These are phyloP conservation scores for Orthonyx spaldingii DNA, from an alignment of 2,113 vertebrate genomes.

Conservation along the genomic window DNA sequence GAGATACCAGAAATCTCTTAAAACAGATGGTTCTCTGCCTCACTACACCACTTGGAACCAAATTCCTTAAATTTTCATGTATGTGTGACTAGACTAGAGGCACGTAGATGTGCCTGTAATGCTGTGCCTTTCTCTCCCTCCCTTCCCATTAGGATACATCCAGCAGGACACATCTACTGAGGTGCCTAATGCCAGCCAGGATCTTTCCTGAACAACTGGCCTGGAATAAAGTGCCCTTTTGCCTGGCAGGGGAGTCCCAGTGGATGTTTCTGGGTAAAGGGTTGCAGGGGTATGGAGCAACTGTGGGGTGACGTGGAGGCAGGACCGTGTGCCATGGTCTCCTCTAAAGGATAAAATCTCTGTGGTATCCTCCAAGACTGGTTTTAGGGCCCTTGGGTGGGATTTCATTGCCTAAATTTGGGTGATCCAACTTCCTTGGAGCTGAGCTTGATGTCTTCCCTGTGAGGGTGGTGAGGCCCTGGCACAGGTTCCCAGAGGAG, in stretches of 20 bases:
- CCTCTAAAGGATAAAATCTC: not conserved
- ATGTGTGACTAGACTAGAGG: accelerated
- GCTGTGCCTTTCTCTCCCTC: not conserved
- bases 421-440: not conserved
- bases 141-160: not conserved
- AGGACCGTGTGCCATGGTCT: accelerated
- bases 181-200: not conserved
- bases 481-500: not conserved
- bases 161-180: not conserved
- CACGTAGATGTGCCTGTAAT: not conserved
- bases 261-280: not conserved
- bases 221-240: not conserved
- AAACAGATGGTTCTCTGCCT: not conserved
- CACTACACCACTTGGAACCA: not conserved
- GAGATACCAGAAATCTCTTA: not conserved
- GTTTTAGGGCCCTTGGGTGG: not conserved
- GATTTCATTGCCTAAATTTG: not conserved
- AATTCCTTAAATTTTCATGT: not conserved
- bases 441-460: not conserved
- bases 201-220: not conserved
- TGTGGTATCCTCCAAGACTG: not conserved
- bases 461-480: not conserved
- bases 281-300: not conserved
- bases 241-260: not conserved
- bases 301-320: not conserved